Evolutionary conservation across 2,113 vertebrate genomes (phyloP), one percentile per base, ranked within the genome.

Genomic region (Cyrtonyx montezumae): DNA sequence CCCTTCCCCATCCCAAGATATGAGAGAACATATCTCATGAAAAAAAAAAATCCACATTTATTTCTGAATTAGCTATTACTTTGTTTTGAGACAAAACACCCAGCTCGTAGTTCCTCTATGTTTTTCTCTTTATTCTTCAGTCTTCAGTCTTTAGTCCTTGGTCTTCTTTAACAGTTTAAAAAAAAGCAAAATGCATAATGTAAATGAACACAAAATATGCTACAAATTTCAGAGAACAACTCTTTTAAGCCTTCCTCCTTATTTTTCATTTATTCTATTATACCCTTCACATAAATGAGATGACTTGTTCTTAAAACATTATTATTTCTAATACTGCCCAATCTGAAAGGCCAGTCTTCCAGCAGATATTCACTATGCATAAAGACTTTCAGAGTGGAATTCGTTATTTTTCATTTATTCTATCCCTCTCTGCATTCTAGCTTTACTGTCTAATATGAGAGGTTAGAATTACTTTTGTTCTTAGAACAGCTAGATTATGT

Each of bases 1-100:
- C 23, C 26, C 23, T 26, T 37, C 14, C 59, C 34, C 34, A 37
- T 62, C 23, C 15, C 59, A 37, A 23, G 36, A 6, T 14, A 62
- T 36, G 36, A 62, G 6, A 37, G 14, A 62, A 58, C 30, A n/a
- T n/a, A 43, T 30, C 11, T 85, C 10, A 79, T 43, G 4, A 32
- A 73, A 49, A 37, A 73, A 49, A 37, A 40, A 36, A 34, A 42
- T 81, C n/a, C 40, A 10, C 48, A 71, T 84, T 89, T 58, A 36
- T 71, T 80, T 62, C 4, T 94, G 88, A 77, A 88, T n/a, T 46
- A 95, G 3, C 21, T 87, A 79, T 79, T 82, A 16, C 10, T 94
- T 62, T 70, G 49, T 9, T 21, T 91, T 81, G 16, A 91, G 48
- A 45, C 17, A 95, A 95, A 87, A 37, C 19, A 84, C 49, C 16